Conservation (phyloP, 2,888 invertebrate genomes). For the Orthosia cruda region DNA sequence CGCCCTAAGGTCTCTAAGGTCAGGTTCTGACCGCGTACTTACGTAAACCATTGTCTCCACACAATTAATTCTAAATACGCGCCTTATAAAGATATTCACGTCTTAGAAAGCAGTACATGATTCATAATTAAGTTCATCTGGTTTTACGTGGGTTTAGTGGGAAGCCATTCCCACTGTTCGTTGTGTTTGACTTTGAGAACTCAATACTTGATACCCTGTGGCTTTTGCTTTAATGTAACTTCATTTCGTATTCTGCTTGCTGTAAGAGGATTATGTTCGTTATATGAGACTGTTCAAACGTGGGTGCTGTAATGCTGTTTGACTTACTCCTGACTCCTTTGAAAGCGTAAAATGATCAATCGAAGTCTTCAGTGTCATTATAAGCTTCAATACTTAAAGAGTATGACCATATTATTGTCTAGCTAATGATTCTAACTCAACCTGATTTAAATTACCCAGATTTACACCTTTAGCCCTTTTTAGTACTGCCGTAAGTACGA, state of each 20-base stretch:
- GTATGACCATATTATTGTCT: background rate
- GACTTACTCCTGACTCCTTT: slow-evolving; percentile 13
- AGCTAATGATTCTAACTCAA: slow-evolving; percentile 9
- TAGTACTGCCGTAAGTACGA: slow-evolving; percentile 10
- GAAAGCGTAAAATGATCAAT: slow-evolving; percentile 5
- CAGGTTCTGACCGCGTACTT: slow-evolving; percentile 70
- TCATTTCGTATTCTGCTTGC: slow-evolving; percentile 20
- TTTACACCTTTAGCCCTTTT: slow-evolving; percentile 11
- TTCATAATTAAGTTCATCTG: slow-evolving; percentile 67
- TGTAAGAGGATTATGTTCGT: slow-evolving; percentile 43
- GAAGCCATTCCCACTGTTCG: slow-evolving; percentile 34
- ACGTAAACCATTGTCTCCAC: slow-evolving; percentile 78
- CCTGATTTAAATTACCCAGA: slow-evolving; percentile 6
- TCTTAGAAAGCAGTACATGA: slow-evolving; percentile 67
- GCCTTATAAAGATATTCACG: slow-evolving; percentile 77
- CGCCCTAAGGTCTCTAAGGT: slow-evolving; percentile 64
- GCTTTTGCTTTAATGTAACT: slow-evolving; percentile 25
- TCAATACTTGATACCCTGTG: slow-evolving; percentile 33
- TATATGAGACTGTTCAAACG: slow-evolving; percentile 17
- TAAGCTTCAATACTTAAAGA: background rate
- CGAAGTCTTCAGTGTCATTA: background rate
- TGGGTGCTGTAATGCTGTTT: background rate
- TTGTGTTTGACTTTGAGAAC: slow-evolving; percentile 53
- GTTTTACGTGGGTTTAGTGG: slow-evolving; percentile 56
- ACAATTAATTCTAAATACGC: slow-evolving; percentile 73